phyloP scores from a whole-genome alignment of 2,888 invertebrate species.

The Aphodius sticticus region DNA sequence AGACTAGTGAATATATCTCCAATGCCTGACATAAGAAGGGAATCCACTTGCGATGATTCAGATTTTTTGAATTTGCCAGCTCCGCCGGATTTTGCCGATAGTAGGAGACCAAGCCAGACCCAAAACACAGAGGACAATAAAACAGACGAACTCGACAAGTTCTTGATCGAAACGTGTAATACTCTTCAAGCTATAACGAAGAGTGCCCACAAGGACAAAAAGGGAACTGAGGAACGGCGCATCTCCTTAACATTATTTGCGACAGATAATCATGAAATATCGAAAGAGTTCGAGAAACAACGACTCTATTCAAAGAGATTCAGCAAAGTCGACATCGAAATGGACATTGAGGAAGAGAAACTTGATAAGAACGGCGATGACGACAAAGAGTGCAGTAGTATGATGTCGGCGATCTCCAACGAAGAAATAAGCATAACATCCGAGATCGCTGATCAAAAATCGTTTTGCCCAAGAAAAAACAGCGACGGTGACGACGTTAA shows the following conservation, averaged over 20 bases:
- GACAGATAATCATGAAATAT: conserved; percentile 27
- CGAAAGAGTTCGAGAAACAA: conserved; percentile 50
- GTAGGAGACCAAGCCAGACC: conserved; percentile 71
- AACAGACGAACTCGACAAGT: conserved; percentile 28
- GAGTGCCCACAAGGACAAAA: conserved; percentile 35
- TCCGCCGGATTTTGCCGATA: conserved; percentile 85
- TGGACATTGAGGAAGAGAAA: conserved; percentile 56
- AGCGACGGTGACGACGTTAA: conserved; percentile 60
- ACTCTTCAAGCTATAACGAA: conserved; percentile 49
- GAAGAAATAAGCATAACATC: conserved; percentile 77
- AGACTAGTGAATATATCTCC: conserved; percentile 72
- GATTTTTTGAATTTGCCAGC: conserved; percentile 70
- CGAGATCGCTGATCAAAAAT: conserved; percentile 66
- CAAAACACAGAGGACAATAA: conserved; percentile 40
- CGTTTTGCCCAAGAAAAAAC: conserved; percentile 59
- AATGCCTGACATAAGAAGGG: conserved; percentile 70
- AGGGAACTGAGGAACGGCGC: conserved; percentile 59
- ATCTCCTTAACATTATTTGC: conserved; percentile 48
- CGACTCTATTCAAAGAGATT: conserved; percentile 41
- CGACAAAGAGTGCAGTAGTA: conserved; percentile 68
- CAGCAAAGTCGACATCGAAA: conserved; percentile 28
- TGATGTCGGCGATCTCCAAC: conserved; percentile 70
- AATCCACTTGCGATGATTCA: conserved; percentile 67
- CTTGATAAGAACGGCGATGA: conserved; percentile 59
- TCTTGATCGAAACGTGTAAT: conserved; percentile 49